Evolutionary conservation across 2,797 vertebrate genomes (phyloP).

Genomic region (Iguana delicatissima): DNA sequence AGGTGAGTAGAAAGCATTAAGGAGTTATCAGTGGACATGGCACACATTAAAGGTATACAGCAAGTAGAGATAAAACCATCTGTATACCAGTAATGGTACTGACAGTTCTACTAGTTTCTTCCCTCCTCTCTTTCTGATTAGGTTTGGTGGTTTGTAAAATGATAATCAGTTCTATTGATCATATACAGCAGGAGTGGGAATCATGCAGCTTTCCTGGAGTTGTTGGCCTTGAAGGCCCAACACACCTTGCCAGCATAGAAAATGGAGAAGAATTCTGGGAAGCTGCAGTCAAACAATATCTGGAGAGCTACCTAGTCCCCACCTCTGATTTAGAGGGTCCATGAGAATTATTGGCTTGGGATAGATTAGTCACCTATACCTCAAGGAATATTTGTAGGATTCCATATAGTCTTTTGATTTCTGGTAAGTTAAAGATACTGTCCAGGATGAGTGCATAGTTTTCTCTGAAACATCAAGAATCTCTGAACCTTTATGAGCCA

Average conservation of each 20-base stretch:
- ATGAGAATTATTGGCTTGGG: too few relatives aligned
- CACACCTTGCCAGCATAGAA: too few relatives aligned
- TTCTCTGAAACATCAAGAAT: not conserved
- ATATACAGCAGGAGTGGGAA: too few relatives aligned
- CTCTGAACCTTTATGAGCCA: not conserved
- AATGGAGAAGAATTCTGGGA: too few relatives aligned
- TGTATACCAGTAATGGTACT: not conserved
- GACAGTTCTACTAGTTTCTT: not conserved
- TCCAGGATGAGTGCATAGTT: not conserved
- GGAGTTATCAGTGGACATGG: not conserved
- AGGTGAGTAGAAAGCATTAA: not conserved
- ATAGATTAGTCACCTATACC: not conserved
- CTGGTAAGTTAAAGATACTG: not conserved
- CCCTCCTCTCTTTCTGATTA: not conserved
- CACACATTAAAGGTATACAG: not conserved
- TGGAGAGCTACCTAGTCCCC: too few relatives aligned
- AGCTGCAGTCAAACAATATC: too few relatives aligned
- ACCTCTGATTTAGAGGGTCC: not conserved
- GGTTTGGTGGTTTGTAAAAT: not conserved
- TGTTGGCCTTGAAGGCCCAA: too few relatives aligned
- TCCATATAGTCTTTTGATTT: not conserved
- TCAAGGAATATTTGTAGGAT: not conserved
- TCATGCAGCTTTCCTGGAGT: too few relatives aligned
- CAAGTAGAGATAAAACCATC: not conserved
- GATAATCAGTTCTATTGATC: too few relatives aligned